Evolutionary conservation across 1,140 invertebrate species (phyloP), one percentile per base, ranked within the genome.

Genomic region (Lepidurus arcticus): DNA sequence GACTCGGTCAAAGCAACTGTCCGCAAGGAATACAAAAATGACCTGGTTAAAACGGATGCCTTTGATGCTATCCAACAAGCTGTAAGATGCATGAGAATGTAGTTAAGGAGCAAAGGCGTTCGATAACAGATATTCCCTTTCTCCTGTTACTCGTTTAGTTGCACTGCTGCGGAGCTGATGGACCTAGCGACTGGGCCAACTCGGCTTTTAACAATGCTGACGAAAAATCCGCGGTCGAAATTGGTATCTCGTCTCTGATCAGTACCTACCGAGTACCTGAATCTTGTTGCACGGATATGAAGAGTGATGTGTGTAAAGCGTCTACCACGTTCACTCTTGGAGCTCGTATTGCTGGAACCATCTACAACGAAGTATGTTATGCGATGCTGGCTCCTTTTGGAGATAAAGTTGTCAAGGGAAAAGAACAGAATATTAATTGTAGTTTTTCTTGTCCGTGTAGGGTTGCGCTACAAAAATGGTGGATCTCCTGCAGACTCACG

Each of bases 391-490:
- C 34, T 34, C 34, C 34, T 34, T 34, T 3, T 34, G 4, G 34
- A 34, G 34, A 34, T 34, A 34, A 1, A 34, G 3, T 34, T 34
- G 4, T 4, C 34, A 78, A 21, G 73, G 73, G 81, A 84, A 84
- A 82, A 80, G 65, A n/a, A 73, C 74, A 10, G 45, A n/a, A 11
- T 80, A 26, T 79, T 9, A 77, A 81, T 75, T 81, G 80, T 81
- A 4, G 73, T 73, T 73, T 73, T n/a, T n/a, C 0, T n/a, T 73
- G 4, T n/a, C 5, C 42, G 6, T 83, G 80, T 80, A 93, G 90
- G 92, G 92, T 13, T 95, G 93, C 83, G 88, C 89, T 78, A 88
- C 90, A 42, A 90, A 91, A 82, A 84, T 94, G 79, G 86, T 92
- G 76, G 85, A 89, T 1, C 86, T 86, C 42, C 83, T 93, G 73